Conservation (phyloP, 2,797 vertebrate species). For the Phrynocephalus guinanensis region DNA sequence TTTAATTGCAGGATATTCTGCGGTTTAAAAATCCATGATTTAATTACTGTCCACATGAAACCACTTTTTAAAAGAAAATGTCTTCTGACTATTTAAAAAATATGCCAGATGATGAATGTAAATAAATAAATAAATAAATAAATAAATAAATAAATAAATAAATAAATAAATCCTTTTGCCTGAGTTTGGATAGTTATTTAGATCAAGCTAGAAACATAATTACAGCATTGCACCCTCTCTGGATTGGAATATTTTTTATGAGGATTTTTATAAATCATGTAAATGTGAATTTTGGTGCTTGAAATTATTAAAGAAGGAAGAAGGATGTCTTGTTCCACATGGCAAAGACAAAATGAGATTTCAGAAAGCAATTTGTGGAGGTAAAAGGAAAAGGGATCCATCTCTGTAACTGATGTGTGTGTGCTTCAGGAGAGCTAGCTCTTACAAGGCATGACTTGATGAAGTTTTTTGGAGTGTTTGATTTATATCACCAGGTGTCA, state of each 20-base stretch:
- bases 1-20: not conserved
- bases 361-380: not conserved
- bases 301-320: too few species aligned
- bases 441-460: not conserved
- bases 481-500: slow-evolving; percentile 4
- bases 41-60: not conserved
- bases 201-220: not conserved
- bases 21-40: not conserved
- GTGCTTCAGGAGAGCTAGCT: not conserved
- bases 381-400: not conserved
- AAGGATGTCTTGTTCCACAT: too few species aligned
- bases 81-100: not conserved
- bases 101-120: not conserved
- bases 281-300: too few species aligned
- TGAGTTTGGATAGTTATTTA: not conserved
- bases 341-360: too few species aligned
- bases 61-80: not conserved
- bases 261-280: too few species aligned
- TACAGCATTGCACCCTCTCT: not conserved
- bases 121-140: not conserved
- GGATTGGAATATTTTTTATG: not conserved
- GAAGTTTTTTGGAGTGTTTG: not conserved
- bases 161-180: not conserved
- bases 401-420: not conserved
- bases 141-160: not conserved